Conservation (phyloP, 2,113 vertebrate genomes). For the Lycaon pictus region DNA sequence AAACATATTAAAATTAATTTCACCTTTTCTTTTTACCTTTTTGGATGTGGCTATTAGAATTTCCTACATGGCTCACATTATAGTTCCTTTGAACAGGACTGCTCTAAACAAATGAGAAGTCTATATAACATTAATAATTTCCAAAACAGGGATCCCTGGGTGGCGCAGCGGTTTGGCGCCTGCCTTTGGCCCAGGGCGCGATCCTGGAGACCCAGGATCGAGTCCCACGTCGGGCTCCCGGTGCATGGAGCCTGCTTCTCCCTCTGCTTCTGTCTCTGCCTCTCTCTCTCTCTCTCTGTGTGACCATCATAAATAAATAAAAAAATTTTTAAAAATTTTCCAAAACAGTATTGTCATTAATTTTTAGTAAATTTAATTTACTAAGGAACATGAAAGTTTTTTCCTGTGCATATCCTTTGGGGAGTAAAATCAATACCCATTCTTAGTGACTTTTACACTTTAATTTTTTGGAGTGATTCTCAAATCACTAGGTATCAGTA, state of each 20-base stretch:
- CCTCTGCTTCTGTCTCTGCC: too few species aligned
- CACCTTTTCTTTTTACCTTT: neutral
- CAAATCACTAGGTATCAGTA: neutral
- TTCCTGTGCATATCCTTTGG: neutral
- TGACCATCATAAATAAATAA: too few species aligned
- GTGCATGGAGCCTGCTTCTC: too few species aligned
- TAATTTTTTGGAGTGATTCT: constrained; percentile 44
- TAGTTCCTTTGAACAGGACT: neutral
- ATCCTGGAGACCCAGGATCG: too few species aligned
- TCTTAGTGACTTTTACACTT: neutral
- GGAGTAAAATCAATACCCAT: constrained; percentile 37
- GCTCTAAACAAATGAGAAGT: neutral
- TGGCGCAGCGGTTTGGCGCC: too few species aligned
- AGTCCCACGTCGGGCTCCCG: too few species aligned
- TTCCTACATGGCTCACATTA: neutral
- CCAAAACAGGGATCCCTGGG: neutral
- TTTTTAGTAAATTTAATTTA: neutral
- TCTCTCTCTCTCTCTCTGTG: too few species aligned
- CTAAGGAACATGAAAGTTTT: neutral
- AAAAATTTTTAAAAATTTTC: neutral
- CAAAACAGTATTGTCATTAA: neutral
- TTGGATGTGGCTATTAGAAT: neutral
- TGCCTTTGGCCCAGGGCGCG: too few species aligned
- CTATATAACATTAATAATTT: neutral
- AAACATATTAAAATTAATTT: constrained; percentile 41